Conservation (phyloP, 2,888 invertebrate genomes). For the Sminthurinus aureus region DNA sequence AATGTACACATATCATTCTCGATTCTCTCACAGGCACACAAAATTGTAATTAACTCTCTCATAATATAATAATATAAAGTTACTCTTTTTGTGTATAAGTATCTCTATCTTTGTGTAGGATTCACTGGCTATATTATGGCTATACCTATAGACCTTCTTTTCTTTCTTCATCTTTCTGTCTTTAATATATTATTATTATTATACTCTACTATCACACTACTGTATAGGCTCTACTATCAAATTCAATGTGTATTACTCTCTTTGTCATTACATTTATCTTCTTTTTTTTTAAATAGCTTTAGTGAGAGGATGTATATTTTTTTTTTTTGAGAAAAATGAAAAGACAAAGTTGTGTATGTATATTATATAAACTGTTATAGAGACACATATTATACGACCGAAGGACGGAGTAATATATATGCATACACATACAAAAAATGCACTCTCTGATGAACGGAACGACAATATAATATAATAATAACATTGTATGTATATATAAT, state of each 20-base stretch:
- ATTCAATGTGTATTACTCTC: neutral
- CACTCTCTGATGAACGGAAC: constrained; percentile 9
- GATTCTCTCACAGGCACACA: neutral
- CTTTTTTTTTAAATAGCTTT: neutral
- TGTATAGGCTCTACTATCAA: too few relatives aligned
- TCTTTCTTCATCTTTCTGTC: neutral
- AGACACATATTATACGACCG: neutral
- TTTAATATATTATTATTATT: neutral
- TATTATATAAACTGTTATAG: neutral
- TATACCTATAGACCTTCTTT: too few relatives aligned
- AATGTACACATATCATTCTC: neutral
- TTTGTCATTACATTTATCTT: neutral
- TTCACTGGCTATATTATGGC: neutral
- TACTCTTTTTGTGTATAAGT: neutral
- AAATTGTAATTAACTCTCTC: neutral
- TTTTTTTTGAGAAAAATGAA: neutral
- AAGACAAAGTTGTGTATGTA: neutral
- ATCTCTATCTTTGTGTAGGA: neutral
- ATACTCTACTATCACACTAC: too few relatives aligned
- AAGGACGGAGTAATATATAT: constrained; percentile 5
- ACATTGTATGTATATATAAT: neutral
- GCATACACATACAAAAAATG: neutral
- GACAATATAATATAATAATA: neutral
- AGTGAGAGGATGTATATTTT: neutral
- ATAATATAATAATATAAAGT: neutral